Conservation (phyloP, 2,113 vertebrate species). For the Mesocricetus auratus region DNA sequence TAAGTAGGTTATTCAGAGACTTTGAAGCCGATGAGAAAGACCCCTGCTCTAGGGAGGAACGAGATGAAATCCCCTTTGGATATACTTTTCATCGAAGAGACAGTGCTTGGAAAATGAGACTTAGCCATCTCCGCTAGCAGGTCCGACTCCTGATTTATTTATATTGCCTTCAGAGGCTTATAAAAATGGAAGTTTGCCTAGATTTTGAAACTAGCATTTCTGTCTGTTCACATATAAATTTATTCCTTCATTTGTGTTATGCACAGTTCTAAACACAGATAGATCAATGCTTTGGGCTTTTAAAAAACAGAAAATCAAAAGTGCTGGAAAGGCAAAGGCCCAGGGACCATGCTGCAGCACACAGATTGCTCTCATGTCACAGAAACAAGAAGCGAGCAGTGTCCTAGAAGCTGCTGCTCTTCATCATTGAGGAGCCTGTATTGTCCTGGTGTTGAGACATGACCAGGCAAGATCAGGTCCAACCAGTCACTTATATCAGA, state of each 20-base stretch:
- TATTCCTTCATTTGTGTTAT: slow-evolving; percentile 59
- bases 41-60: background rate
- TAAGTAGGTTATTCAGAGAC: slow-evolving; percentile 4
- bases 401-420: background rate
- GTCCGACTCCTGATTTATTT: slow-evolving; percentile 56
- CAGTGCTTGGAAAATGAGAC: slow-evolving; percentile 7
- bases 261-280: slow-evolving; percentile 50
- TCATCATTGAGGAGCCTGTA: background rate
- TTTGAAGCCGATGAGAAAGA: background rate
- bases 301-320: background rate
- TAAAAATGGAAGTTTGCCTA: slow-evolving; percentile 63
- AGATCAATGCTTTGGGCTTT: slow-evolving; percentile 38
- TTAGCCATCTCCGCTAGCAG: background rate
- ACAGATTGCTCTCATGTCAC: rapidly evolving
- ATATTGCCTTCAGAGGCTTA: slow-evolving; percentile 63
- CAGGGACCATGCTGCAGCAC: rapidly evolving
- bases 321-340: background rate
- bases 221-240: slow-evolving; percentile 45
- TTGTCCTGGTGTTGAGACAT: background rate
- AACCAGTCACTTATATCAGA: background rate
- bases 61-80: background rate
- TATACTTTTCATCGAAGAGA: background rate
- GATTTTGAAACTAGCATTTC: slow-evolving; percentile 56
- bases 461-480: background rate
- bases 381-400: background rate